A percentile compares a stretch with the other conserved stretches of the same genome.
These are phyloP conservation scores for Sialis lutaria DNA, from an alignment of 2,888 invertebrate species.

Conservation along the genomic window DNA sequence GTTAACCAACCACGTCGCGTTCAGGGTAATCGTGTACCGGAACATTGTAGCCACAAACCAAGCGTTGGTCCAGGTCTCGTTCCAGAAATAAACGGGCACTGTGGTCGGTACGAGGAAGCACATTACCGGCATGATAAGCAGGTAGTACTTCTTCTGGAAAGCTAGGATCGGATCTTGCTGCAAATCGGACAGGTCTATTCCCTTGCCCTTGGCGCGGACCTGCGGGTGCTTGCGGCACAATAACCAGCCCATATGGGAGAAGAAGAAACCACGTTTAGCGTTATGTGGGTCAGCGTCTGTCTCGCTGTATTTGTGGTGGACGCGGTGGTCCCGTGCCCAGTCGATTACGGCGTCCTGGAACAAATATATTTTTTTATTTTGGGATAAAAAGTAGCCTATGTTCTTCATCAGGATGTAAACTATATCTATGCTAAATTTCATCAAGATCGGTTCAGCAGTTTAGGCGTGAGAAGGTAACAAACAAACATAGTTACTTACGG, in stretches of 20 bases:
- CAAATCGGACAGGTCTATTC: conserved; percentile 72
- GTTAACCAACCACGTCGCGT: conserved; percentile 83
- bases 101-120: conserved; percentile 65
- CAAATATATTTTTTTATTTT: too few relatives aligned
- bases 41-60: conserved; percentile 54
- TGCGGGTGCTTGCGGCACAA: conserved; percentile 80
- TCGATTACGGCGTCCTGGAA: conserved; percentile 54
- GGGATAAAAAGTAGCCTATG: too few relatives aligned
- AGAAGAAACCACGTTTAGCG: conserved; percentile 85
- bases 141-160: conserved; percentile 79
- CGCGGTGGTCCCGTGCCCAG: conserved; percentile 67
- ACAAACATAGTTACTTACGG: too few relatives aligned
- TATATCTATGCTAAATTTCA: too few relatives aligned
- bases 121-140: conserved; percentile 49
- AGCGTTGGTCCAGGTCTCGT: conserved; percentile 47
- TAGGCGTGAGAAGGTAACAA: too few relatives aligned
- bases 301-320: conserved; percentile 86
- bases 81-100: conserved; percentile 62
- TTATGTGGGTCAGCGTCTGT: conserved; percentile 91
- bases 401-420: too few relatives aligned
- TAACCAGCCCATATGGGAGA: conserved; percentile 91
- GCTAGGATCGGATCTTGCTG: conserved; percentile 62
- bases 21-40: conserved; percentile 63
- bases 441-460: too few relatives aligned
- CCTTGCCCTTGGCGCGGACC: conserved; percentile 70